Base-by-base conservation (phyloP, 2,113 vertebrate genomes). In the Alethe diademata region DNA sequence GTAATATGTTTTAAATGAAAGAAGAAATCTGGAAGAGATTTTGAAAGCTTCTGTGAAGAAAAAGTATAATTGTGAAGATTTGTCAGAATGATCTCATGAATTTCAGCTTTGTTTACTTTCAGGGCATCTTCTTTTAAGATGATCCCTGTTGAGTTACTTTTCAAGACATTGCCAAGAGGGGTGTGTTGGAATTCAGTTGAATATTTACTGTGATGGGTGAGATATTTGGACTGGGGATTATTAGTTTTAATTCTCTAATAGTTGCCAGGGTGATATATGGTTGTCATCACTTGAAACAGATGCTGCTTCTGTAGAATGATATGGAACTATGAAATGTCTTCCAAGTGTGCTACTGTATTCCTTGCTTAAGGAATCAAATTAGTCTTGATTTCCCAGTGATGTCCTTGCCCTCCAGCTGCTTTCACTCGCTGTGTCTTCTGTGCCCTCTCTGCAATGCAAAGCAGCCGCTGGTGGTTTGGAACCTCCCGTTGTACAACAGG, bases 211-310 rank as follows among this genome's bases (percentile, higher is more conserved):
- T 92, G 43, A 47, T 53, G 51, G 61, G 19, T 80, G 61, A 95
- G 65, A 81, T 86, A 70, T 88, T 88, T 86, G 54, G 33, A 4
- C 51, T 93, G 82, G 79, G 60, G 88, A 76, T 86, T 20, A 40
- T 19, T 73, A 4, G 2, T 83, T 93, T 86, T 83, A 86, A 33
- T 70, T 91, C 47, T 67, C 12, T 70, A 48, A 20, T 45, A 85
- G 40, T 79, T 94, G 35, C 40, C 43, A 64, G 33, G 14, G 13
- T 71, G 66, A 40, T 80, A 35, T 4, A n/a, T 16, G 65, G 53
- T 84, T 88, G 70, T 85, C 70, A 81, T 90, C 60, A 28, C 50
- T 88, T 87, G 74, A 82, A 95, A 73, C 42, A 90, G 70, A 70
- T 38, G 20, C 72, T 11, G 6, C 72, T 73, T 70, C 50, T 86